phyloP scores from a whole-genome alignment of 2,888 invertebrate genomes.

The Phaedon cochleariae region DNA sequence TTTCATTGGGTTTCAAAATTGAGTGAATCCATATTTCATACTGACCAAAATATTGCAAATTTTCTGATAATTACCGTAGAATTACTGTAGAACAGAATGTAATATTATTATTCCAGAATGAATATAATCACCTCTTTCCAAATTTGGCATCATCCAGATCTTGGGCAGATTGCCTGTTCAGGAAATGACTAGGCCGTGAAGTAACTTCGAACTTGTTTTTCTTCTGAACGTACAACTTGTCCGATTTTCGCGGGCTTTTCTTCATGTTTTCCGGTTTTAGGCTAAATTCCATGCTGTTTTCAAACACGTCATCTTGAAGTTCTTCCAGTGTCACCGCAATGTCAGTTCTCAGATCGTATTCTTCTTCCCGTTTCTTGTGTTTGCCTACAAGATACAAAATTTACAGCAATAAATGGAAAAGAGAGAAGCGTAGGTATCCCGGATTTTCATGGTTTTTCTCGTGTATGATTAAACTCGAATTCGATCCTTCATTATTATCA shows the following conservation, averaged over 20 bases:
- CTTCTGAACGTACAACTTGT: constrained; percentile 60
- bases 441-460: too few relatives aligned
- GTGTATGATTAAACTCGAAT: too few relatives aligned
- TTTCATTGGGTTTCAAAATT: too few relatives aligned
- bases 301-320: constrained; percentile 62
- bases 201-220: constrained; percentile 60
- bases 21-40: too few relatives aligned
- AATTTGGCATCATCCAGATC: constrained; percentile 48
- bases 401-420: too few relatives aligned
- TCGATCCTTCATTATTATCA: too few relatives aligned
- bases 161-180: constrained; percentile 28
- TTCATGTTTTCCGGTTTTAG: constrained; percentile 51
- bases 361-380: constrained; percentile 57
- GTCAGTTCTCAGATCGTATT: constrained; percentile 58
- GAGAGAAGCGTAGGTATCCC: too few relatives aligned
- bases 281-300: constrained; percentile 53
- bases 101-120: too few relatives aligned
- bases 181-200: constrained; percentile 35
- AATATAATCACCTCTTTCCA: constrained; percentile 42
- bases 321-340: constrained; percentile 61
- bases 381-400: constrained; percentile 23
- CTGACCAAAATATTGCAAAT: too few relatives aligned
- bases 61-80: too few relatives aligned
- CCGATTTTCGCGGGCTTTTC: constrained; percentile 56
- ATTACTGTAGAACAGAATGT: too few relatives aligned